Percentiles rank a stretch among this genome's conserved stretches.
Evolutionary conservation across 1,140 invertebrate species (phyloP).

Genomic region (Drosophila eugracilis): DNA sequence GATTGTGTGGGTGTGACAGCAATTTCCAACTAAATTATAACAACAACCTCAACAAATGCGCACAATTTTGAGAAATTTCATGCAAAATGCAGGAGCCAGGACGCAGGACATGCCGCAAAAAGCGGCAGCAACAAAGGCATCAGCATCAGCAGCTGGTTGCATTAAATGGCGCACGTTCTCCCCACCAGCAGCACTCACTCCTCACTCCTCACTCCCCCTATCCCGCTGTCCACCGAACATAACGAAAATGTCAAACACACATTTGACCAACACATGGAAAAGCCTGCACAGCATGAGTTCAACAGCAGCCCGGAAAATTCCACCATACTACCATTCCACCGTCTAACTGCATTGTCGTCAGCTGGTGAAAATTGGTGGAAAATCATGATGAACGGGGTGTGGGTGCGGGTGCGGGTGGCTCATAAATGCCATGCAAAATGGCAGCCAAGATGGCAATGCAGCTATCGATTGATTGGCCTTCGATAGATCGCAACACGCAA

Average conservation of each 20-base stretch:
- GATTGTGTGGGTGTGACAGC: conserved; percentile 53
- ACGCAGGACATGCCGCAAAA: conserved; percentile 47
- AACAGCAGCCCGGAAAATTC: conserved; percentile 15
- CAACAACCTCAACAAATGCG: conserved; percentile 76
- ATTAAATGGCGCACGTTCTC: conserved; percentile 74
- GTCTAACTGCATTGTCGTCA: conserved; percentile 21
- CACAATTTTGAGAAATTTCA: conserved; percentile 76
- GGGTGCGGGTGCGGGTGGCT: neutral
- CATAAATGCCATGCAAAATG: conserved; percentile 44
- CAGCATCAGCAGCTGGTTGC: conserved; percentile 53
- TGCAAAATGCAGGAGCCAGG: conserved; percentile 73
- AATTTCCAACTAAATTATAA: conserved; percentile 80
- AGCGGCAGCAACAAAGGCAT: conserved; percentile 43
- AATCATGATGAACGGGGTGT: neutral
- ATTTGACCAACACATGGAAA: conserved; percentile 66
- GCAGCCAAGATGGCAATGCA: conserved; percentile 43
- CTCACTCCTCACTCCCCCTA: neutral
- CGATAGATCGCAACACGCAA: conserved; percentile 22
- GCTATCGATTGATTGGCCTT: conserved; percentile 60
- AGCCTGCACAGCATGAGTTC: conserved; percentile 37
- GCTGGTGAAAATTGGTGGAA: conserved; percentile 4
- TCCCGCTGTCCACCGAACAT: conserved; percentile 49
- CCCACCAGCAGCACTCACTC: neutral
- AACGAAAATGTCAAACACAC: conserved; percentile 80
- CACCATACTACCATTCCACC: too few relatives aligned